Conservation (phyloP, 1,140 invertebrate species). For the Amphibalanus amphitrite region DNA sequence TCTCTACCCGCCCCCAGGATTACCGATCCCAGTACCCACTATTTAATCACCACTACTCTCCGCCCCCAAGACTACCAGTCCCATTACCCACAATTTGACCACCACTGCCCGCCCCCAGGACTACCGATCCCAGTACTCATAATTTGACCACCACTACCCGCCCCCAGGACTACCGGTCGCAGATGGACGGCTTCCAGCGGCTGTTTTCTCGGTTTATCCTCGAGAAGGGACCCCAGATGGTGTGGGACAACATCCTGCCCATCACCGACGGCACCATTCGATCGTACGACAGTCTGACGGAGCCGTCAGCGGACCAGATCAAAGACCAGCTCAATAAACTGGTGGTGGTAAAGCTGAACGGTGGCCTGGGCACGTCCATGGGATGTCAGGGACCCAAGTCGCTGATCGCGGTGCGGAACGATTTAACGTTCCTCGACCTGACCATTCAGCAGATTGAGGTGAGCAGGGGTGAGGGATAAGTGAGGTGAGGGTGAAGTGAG, state of each 20-base stretch:
- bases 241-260: slow-evolving; percentile 85
- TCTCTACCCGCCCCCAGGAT: too few relatives aligned
- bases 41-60: too few relatives aligned
- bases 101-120: too few relatives aligned
- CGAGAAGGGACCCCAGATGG: slow-evolving; percentile 65
- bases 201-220: slow-evolving; percentile 69
- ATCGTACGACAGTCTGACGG: slow-evolving; percentile 49
- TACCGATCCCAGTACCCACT: too few relatives aligned
- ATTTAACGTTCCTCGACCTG: slow-evolving; percentile 92
- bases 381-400: slow-evolving; percentile 99
- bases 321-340: slow-evolving; percentile 71
- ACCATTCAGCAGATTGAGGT: slow-evolving; percentile 99
- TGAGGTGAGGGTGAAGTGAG: too few relatives aligned
- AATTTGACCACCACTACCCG: too few relatives aligned
- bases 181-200: slow-evolving; percentile 65
- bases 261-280: slow-evolving; percentile 60
- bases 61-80: too few relatives aligned
- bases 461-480: slow-evolving; percentile 9
- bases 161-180: not conserved
- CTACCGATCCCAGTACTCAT: too few relatives aligned
- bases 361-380: slow-evolving; percentile 97
- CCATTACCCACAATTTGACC: too few relatives aligned
- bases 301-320: slow-evolving; percentile 50
- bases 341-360: slow-evolving; percentile 97
- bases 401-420: slow-evolving; percentile 90